These are phyloP conservation scores for Malacosoma neustria DNA, from an alignment of 2,888 invertebrate genomes.

Conservation along the genomic window DNA sequence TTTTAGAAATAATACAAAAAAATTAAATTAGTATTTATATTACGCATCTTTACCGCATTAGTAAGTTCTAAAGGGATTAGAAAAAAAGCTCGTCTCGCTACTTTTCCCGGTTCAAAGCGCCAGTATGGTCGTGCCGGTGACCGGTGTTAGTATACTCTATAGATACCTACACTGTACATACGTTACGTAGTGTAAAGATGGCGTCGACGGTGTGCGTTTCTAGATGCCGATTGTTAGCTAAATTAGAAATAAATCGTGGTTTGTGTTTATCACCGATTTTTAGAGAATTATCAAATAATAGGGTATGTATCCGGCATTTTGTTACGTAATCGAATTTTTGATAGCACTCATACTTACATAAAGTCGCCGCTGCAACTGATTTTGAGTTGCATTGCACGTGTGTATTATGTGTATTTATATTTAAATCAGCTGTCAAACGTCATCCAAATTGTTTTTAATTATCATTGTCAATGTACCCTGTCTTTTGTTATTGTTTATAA, in stretches of 20 bases:
- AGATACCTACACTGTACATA: slow-evolving; percentile 21
- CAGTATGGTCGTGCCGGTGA: slow-evolving; percentile 22
- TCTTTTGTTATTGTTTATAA: too few species aligned
- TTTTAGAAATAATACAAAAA: too few species aligned
- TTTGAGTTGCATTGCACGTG: slow-evolving; percentile 51
- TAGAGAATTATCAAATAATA: slow-evolving; percentile 66
- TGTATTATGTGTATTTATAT: slow-evolving; percentile 34
- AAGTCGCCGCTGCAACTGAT: slow-evolving; percentile 33
- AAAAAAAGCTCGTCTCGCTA: slow-evolving; percentile 8
- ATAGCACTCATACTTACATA: slow-evolving; percentile 40
- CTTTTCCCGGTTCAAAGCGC: slow-evolving; percentile 22
- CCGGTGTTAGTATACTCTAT: slow-evolving; percentile 21
- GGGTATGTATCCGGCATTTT: slow-evolving; percentile 46
- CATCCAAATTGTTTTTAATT: slow-evolving; percentile 31
- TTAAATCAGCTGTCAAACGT: slow-evolving; percentile 57
- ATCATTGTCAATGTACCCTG: slow-evolving; percentile 14
- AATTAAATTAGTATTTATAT: too few species aligned
- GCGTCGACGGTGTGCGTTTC: slow-evolving; percentile 77
- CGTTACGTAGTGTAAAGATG: slow-evolving; percentile 70
- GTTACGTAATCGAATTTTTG: slow-evolving; percentile 18
- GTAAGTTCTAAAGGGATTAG: neutral
- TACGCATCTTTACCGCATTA: neutral
- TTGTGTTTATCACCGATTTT: slow-evolving; percentile 70
- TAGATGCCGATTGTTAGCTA: slow-evolving; percentile 75
- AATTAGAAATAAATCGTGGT: slow-evolving; percentile 76